Conservation (phyloP, 2,888 invertebrate genomes). For the Drosophila mimica region DNA sequence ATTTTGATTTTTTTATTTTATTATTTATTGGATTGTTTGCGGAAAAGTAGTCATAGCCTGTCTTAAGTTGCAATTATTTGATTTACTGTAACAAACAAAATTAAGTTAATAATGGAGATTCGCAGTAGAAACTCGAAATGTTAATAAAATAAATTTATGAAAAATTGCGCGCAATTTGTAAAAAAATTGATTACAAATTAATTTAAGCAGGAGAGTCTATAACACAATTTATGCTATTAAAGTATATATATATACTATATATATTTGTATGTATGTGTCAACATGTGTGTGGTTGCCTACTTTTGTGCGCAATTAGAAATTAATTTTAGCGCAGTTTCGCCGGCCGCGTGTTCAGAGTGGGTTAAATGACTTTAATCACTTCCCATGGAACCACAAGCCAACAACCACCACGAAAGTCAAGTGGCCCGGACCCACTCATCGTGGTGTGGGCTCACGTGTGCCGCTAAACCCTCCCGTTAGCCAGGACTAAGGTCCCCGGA, state of each 20-base stretch:
- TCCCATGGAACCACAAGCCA: slow-evolving; percentile 59
- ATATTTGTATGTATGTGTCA: neutral
- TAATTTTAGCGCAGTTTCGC: slow-evolving; percentile 66
- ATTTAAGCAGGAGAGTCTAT: too few relatives aligned
- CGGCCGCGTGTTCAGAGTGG: slow-evolving; percentile 64
- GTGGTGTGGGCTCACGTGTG: slow-evolving; percentile 68
- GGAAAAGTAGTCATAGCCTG: too few relatives aligned
- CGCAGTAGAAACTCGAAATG: too few relatives aligned
- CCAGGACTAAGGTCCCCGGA: neutral
- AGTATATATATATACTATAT: too few relatives aligned
- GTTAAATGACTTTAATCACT: slow-evolving; percentile 84
- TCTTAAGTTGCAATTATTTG: too few relatives aligned
- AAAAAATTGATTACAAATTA: too few relatives aligned
- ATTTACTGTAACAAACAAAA: too few relatives aligned
- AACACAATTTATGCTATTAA: neutral
- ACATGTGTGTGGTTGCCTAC: slow-evolving; percentile 60
- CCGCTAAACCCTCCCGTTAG: slow-evolving; percentile 18
- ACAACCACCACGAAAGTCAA: slow-evolving; percentile 50
- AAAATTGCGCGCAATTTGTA: too few relatives aligned
- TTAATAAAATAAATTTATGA: too few relatives aligned
- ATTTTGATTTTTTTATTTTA: too few relatives aligned
- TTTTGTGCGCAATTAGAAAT: slow-evolving; percentile 80
- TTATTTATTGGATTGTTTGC: too few relatives aligned
- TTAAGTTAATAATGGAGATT: too few relatives aligned
- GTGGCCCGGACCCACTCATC: slow-evolving; percentile 39